Percentiles rank a stretch among this genome's conserved stretches.
Conservation (phyloP, 2,888 invertebrate species). For the Leucania comma region DNA sequence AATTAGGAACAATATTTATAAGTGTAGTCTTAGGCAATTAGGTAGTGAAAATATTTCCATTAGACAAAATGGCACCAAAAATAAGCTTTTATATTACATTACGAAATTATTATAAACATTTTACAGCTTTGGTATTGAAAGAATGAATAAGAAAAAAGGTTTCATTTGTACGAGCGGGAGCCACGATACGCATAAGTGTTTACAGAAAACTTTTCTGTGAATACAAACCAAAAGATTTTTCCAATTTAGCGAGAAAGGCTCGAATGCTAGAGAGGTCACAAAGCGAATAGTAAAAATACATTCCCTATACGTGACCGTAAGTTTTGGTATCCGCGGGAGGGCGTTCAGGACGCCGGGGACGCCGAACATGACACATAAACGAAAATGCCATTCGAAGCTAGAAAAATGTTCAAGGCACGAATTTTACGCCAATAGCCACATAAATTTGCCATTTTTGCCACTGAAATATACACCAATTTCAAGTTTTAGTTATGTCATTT, state of each 20-base stretch:
- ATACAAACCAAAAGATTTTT: constrained; percentile 80
- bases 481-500: constrained; percentile 41
- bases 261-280: constrained; percentile 76
- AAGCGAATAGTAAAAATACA: constrained; percentile 83
- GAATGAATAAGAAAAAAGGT: constrained; percentile 69
- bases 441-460: constrained; percentile 63
- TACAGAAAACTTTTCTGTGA: constrained; percentile 78
- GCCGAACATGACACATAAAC: constrained; percentile 77
- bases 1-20: not conserved
- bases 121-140: constrained; percentile 37
- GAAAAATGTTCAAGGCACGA: constrained; percentile 71
- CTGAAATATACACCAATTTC: constrained; percentile 51
- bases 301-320: constrained; percentile 80
- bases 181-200: constrained; percentile 70
- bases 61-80: not conserved
- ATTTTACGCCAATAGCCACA: constrained; percentile 68
- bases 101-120: constrained; percentile 16
- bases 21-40: not conserved
- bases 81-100: not conserved
- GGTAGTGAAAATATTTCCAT: not conserved
- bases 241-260: constrained; percentile 83
- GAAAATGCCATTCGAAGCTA: constrained; percentile 73
- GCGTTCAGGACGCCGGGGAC: constrained; percentile 60
- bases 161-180: constrained; percentile 69
- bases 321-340: constrained; percentile 77